A percentile compares a stretch with the other conserved stretches of the same genome.
Conservation (phyloP, 2,797 vertebrate species). For the Synaphobranchus kaupii region DNA sequence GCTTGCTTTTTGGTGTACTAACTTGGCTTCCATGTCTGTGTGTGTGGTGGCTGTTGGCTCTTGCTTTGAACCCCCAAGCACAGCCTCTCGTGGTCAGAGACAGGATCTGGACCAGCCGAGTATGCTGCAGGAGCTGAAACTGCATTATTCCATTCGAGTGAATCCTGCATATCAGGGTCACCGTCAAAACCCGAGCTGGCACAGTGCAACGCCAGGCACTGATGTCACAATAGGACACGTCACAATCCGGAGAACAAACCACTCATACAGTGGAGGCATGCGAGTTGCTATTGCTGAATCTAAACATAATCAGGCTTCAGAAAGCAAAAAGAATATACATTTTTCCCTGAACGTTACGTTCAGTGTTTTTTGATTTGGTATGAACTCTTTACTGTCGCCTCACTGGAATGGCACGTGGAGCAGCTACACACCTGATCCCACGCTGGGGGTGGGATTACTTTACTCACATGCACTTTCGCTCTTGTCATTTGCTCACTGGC, state of each 20-base stretch:
- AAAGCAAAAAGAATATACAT: not conserved
- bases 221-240: not conserved
- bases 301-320: not conserved
- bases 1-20: constrained; percentile 63
- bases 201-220: not conserved
- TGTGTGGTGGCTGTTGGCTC: constrained; percentile 28
- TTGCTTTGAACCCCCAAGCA: constrained; percentile 29
- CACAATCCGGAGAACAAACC: not conserved
- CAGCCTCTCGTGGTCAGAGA: constrained; percentile 24
- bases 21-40: constrained; percentile 41
- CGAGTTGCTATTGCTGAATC: not conserved
- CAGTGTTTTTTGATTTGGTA: not conserved
- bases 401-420: not conserved
- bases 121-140: constrained; percentile 22
- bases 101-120: constrained; percentile 12
- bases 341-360: not conserved
- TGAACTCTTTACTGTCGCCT: not conserved
- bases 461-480: constrained; percentile 38
- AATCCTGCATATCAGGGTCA: not conserved
- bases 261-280: not conserved
- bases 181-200: not conserved
- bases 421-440: not conserved
- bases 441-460: not conserved
- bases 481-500: constrained; percentile 33
- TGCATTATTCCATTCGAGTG: not conserved